Evolutionary conservation across 2,797 vertebrate genomes (phyloP).

Genomic region (Channallabes apus): DNA sequence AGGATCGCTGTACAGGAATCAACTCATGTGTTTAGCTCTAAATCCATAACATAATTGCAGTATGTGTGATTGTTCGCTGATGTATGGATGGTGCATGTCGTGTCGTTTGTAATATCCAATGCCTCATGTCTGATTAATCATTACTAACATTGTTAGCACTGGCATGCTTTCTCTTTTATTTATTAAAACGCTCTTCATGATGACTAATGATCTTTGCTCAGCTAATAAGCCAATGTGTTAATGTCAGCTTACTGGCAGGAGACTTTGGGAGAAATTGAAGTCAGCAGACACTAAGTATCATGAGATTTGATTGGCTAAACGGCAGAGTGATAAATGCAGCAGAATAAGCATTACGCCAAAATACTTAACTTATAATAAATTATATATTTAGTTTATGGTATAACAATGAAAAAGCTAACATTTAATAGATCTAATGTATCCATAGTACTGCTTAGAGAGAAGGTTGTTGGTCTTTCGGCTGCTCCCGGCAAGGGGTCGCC

Average conservation of each 20-base stretch:
- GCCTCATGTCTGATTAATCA: conserved; percentile 28
- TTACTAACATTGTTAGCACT: conserved; percentile 27
- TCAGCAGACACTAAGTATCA: conserved; percentile 46
- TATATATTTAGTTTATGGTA: too few relatives aligned
- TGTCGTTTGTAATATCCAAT: conserved; percentile 3
- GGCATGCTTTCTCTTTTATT: conserved; percentile 34
- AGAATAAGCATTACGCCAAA: not conserved
- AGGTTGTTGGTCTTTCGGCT: too few relatives aligned
- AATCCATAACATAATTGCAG: conserved; percentile 5
- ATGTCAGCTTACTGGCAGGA: conserved; percentile 60
- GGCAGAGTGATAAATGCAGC: not conserved
- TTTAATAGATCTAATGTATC: not conserved
- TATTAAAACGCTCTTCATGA: conserved; percentile 38
- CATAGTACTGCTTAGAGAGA: too few relatives aligned
- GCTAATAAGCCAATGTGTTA: conserved; percentile 62
- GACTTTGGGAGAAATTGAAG: conserved; percentile 50
- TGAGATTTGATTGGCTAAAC: not conserved
- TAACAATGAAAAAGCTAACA: not conserved
- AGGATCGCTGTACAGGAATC: not conserved
- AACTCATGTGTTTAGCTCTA: not conserved
- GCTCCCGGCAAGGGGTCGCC: too few relatives aligned
- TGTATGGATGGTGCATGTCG: not conserved
- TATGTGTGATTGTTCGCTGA: not conserved
- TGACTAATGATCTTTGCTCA: conserved; percentile 42
- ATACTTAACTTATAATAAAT: not conserved